These are phyloP conservation scores for Drosophila ironensis DNA, from an alignment of 1,140 invertebrate genomes.

Conservation along the genomic window DNA sequence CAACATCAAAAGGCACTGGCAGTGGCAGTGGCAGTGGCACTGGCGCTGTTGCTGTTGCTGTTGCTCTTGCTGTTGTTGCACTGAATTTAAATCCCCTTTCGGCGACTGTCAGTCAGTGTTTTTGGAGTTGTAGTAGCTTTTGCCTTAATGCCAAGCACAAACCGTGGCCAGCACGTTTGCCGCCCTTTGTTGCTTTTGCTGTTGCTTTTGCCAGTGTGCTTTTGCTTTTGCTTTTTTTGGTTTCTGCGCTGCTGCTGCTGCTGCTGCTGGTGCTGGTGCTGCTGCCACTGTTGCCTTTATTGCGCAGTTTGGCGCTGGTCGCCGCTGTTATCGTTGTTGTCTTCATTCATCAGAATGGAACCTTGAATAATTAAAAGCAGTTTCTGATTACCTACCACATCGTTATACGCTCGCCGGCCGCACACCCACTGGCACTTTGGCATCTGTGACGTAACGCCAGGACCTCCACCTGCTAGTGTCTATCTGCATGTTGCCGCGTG, in stretches of 20 bases:
- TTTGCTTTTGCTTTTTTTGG: too few species aligned
- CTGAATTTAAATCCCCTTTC: conserved; percentile 72
- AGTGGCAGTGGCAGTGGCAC: background rate
- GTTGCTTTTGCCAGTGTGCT: too few species aligned
- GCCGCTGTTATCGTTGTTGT: conserved; percentile 66
- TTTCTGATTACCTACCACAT: conserved; percentile 81
- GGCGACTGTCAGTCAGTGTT: conserved; percentile 34
- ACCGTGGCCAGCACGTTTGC: conserved; percentile 30
- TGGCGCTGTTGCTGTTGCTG: background rate
- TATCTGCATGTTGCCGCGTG: background rate
- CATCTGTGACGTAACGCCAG: conserved; percentile 23
- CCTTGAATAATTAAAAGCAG: conserved; percentile 81
- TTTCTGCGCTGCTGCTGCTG: conserved; percentile 16
- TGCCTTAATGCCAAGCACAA: conserved; percentile 67
- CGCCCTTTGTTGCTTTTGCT: conserved; percentile 40
- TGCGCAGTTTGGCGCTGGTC: conserved; percentile 68
- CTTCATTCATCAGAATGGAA: conserved; percentile 81
- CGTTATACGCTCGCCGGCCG: conserved; percentile 75
- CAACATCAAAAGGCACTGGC: conserved; percentile 45
- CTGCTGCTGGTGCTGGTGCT: conserved; percentile 1
- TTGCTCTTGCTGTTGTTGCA: conserved; percentile 32
- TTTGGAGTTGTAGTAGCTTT: conserved; percentile 8
- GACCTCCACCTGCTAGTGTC: conserved; percentile 6
- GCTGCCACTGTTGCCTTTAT: conserved; percentile 58
- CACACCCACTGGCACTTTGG: conserved; percentile 2